phyloP scores from a whole-genome alignment of 2,797 vertebrate species.

The Balearica regulorum region DNA sequence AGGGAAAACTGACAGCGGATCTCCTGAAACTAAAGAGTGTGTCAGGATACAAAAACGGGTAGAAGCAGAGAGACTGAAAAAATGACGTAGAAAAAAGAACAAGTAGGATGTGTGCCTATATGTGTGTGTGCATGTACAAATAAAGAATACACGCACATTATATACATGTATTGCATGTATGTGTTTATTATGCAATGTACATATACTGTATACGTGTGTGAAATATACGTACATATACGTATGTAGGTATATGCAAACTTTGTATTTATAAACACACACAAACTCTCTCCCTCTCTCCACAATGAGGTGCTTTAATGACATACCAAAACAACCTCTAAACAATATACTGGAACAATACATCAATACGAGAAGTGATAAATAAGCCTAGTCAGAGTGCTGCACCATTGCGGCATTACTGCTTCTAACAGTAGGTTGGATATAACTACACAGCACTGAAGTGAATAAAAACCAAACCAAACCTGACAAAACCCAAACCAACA shows the following conservation, averaged over 20 bases:
- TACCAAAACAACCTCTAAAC: not conserved
- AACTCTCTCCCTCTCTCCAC: not conserved
- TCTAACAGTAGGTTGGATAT: not conserved
- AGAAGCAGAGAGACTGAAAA: not conserved
- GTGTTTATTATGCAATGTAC: not conserved
- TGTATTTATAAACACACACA: not conserved
- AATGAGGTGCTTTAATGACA: not conserved
- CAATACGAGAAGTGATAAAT: not conserved
- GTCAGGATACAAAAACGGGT: not conserved
- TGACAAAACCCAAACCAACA: not conserved
- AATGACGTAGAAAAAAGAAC: not conserved
- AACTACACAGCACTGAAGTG: not conserved
- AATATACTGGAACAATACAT: not conserved
- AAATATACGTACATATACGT: not conserved
- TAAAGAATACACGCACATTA: not conserved
- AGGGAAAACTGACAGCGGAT: not conserved
- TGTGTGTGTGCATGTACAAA: not conserved
- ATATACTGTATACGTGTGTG: not conserved
- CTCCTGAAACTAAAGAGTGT: not conserved
- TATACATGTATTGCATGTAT: rapidly evolving
- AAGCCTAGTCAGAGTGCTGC: not conserved
- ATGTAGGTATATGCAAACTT: not conserved
- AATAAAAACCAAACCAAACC: not conserved
- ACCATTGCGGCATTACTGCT: not conserved
- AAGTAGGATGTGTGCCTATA: not conserved